These are phyloP conservation scores for Acrocephalus arundinaceus DNA, from an alignment of 2,113 vertebrate genomes.

Conservation along the genomic window DNA sequence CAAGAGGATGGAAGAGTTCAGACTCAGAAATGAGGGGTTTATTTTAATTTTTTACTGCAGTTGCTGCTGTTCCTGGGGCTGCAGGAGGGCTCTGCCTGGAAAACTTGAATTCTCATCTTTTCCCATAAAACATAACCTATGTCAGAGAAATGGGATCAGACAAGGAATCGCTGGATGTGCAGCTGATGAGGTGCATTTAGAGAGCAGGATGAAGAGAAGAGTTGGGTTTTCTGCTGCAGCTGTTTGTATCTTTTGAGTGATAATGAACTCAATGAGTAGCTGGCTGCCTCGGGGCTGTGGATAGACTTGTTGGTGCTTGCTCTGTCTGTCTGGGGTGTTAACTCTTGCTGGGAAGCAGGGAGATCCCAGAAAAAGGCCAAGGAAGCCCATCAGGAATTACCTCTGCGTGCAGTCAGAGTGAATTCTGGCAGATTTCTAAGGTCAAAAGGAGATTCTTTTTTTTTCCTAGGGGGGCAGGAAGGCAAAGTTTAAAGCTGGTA, in stretches of 20 bases:
- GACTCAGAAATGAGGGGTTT: background rate
- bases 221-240: background rate
- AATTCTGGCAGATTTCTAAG: background rate
- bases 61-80: background rate
- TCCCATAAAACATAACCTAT: background rate
- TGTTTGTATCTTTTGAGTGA: background rate
- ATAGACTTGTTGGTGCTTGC: background rate
- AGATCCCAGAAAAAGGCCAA: background rate
- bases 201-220: background rate
- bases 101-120: background rate
- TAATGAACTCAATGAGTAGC: background rate
- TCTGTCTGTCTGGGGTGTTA: background rate
- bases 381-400: background rate
- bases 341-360: background rate
- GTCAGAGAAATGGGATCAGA: background rate
- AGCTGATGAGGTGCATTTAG: background rate
- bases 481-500: background rate
- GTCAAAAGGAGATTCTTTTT: background rate
- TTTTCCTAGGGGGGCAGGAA: fast-evolving
- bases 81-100: background rate
- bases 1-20: background rate
- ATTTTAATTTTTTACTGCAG: background rate
- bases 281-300: background rate
- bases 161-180: background rate
- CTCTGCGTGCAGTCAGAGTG: fast-evolving